Conservation (phyloP, 2,888 invertebrate species). For the Synergus laeviventris region DNA sequence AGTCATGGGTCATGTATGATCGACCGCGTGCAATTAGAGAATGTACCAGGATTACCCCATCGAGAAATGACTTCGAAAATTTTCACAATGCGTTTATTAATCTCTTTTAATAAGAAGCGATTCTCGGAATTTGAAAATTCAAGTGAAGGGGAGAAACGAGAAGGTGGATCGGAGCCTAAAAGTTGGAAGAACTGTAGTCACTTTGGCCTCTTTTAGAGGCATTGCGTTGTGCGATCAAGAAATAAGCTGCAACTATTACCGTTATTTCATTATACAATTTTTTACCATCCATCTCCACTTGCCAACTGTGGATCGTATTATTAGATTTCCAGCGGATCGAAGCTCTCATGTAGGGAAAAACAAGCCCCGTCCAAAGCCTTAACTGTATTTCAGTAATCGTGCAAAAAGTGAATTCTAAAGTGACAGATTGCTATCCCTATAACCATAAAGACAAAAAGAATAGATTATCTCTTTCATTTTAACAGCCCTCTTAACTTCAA, state of each 20-base stretch:
- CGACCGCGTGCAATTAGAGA: slow-evolving; percentile 25
- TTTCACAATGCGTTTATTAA: background rate
- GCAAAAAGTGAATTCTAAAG: background rate
- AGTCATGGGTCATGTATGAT: slow-evolving; percentile 25
- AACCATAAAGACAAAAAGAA: background rate
- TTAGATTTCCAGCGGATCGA: slow-evolving; percentile 18
- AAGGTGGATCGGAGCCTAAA: background rate
- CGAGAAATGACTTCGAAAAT: slow-evolving; percentile 30
- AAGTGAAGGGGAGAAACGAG: background rate
- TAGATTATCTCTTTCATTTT: background rate
- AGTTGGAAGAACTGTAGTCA: background rate
- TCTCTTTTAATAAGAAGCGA: background rate
- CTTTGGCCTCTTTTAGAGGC: background rate
- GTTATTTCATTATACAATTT: slow-evolving; percentile 24
- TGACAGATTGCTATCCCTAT: background rate
- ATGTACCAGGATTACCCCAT: slow-evolving; percentile 11
- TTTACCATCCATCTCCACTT: slow-evolving; percentile 14
- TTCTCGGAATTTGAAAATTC: background rate
- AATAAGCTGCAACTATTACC: slow-evolving; percentile 26
- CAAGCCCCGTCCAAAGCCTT: background rate
- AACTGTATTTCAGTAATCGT: slow-evolving; percentile 2
- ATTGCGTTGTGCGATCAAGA: slow-evolving; percentile 29
- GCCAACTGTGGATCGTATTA: slow-evolving; percentile 17
- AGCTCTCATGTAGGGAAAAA: background rate
- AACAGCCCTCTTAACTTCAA: background rate